Percentiles rank a stretch among this genome's conserved stretches.
Conservation (phyloP, 2,113 vertebrate genomes). For the Lutjanus erythropterus region DNA sequence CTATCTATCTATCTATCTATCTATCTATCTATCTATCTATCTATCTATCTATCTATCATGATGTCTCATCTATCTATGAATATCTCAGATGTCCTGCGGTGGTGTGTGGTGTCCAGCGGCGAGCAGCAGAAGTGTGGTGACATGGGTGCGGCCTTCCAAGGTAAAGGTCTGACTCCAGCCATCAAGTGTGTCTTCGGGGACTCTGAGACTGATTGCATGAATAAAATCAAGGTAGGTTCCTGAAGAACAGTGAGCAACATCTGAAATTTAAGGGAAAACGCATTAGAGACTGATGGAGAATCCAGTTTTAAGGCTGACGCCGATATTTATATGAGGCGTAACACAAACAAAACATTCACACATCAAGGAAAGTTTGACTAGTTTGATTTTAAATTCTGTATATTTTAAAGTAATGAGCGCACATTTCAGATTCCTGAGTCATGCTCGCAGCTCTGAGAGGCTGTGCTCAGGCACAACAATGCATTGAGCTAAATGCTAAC, state of each 20-base stretch:
- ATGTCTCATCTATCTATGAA: not conserved
- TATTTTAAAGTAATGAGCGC: not conserved
- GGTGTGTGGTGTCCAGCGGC: constrained; percentile 90
- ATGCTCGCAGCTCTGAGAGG: too few species aligned
- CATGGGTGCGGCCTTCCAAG: constrained; percentile 88
- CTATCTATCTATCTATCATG: not conserved
- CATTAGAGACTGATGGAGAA: too few species aligned
- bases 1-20: not conserved
- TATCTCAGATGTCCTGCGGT: constrained; percentile 78
- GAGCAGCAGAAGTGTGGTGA: constrained; percentile 92
- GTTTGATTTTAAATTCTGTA: not conserved
- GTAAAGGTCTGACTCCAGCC: constrained; percentile 84
- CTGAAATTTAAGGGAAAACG: too few species aligned
- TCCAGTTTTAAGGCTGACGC: too few species aligned
- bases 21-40: not conserved
- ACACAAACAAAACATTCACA: not conserved
- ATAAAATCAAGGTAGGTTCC: constrained; percentile 88
- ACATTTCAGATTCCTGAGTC: too few species aligned
- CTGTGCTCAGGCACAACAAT: too few species aligned
- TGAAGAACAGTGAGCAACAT: not conserved
- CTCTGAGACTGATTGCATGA: constrained; percentile 89
- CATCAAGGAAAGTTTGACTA: not conserved
- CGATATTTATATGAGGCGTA: too few species aligned
- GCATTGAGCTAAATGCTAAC: too few species aligned
- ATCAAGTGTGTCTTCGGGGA: constrained; percentile 89